phyloP scores from a whole-genome alignment of 2,888 invertebrate species.

The Thereva nobilitata region DNA sequence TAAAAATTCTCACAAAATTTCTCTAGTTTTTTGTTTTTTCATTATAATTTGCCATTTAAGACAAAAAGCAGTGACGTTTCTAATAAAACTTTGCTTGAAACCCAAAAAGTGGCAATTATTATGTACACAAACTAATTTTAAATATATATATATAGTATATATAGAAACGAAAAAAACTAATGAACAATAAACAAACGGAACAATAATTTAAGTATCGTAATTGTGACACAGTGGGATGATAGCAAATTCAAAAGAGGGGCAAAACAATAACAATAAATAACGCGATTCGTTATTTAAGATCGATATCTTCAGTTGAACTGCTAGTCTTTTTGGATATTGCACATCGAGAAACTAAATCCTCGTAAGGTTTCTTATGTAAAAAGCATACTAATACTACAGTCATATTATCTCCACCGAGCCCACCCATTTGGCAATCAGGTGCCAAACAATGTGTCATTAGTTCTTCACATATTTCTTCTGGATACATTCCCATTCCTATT shows the following conservation, averaged over 20 bases:
- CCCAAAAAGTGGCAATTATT: too few species aligned
- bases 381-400: slow-evolving; percentile 90
- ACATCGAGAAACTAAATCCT: slow-evolving; percentile 54
- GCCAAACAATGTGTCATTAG: slow-evolving; percentile 93
- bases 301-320: slow-evolving; percentile 35
- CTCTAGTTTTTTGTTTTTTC: too few species aligned
- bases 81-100: too few species aligned
- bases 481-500: slow-evolving; percentile 80
- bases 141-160: too few species aligned
- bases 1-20: too few species aligned
- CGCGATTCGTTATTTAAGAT: slow-evolving; percentile 37
- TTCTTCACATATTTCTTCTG: slow-evolving; percentile 94
- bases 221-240: slow-evolving; percentile 20
- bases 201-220: slow-evolving; percentile 5
- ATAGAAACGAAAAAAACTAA: slow-evolving; percentile 8
- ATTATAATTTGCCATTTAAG: too few species aligned
- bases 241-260: not conserved
- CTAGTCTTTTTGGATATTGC: slow-evolving; percentile 40
- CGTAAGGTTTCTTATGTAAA: slow-evolving; percentile 55
- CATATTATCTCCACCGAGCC: slow-evolving; percentile 99
- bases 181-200: slow-evolving; percentile 7
- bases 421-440: slow-evolving; percentile 95
- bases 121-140: too few species aligned
- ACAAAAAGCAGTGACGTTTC: too few species aligned
- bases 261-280: not conserved